Conservation (phyloP, 2,797 vertebrate genomes). For the Ateles fusciceps region DNA sequence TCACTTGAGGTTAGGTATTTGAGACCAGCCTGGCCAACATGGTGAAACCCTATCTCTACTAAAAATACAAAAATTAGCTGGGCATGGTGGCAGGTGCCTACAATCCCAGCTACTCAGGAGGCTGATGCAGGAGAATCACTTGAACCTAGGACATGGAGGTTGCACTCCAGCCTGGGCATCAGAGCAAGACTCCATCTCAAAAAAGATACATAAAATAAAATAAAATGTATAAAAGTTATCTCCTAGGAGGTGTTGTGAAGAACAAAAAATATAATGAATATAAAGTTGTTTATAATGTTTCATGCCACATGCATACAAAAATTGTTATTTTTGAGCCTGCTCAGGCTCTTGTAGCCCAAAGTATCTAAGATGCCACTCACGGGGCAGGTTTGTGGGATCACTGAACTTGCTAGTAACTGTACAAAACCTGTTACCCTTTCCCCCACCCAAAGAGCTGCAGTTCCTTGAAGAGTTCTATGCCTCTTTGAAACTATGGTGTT, state of each 20-base stretch:
- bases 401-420: neutral
- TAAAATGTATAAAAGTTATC: neutral
- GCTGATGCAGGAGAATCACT: neutral
- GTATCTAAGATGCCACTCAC: neutral
- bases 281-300: neutral
- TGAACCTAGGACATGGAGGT: neutral
- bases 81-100: neutral
- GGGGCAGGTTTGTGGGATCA: neutral
- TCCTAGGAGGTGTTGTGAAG: neutral
- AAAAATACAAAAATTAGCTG: neutral
- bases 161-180: neutral
- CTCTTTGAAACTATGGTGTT: neutral
- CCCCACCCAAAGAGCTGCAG: neutral
- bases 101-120: neutral
- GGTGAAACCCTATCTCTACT: neutral
- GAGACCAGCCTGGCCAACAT: neutral
- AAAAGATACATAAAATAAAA: neutral
- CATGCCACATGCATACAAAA: too few relatives aligned
- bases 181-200: neutral
- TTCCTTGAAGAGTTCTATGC: neutral
- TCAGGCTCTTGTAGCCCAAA: neutral
- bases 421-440: too few relatives aligned
- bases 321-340: neutral
- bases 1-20: neutral
- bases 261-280: neutral